These are phyloP conservation scores for Biston stratarius DNA, from an alignment of 2,888 invertebrate species.

Conservation along the genomic window DNA sequence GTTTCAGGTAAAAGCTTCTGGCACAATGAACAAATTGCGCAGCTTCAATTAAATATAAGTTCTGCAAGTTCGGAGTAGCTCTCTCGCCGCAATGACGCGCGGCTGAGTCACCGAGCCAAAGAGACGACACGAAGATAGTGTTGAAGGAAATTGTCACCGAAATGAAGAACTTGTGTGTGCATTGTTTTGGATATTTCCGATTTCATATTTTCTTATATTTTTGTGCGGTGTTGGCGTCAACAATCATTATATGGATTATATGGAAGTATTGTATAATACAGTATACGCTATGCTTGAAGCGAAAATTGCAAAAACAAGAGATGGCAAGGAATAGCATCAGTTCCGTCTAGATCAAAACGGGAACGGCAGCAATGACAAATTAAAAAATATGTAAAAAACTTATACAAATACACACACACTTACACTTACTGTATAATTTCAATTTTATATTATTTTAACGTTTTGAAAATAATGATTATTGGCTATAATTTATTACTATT, in stretches of 20 bases:
- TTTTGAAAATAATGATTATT: too few relatives aligned
- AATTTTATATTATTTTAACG: too few relatives aligned
- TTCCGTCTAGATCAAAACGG: background rate
- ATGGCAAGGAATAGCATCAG: background rate
- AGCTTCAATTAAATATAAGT: slow-evolving; percentile 13
- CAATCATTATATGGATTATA: background rate
- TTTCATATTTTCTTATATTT: slow-evolving; percentile 33
- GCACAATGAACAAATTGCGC: slow-evolving; percentile 21
- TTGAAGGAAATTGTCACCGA: slow-evolving; percentile 16
- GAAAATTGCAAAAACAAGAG: background rate
- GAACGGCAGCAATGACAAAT: background rate
- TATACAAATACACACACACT: too few relatives aligned
- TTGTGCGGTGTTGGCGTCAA: slow-evolving; percentile 6
- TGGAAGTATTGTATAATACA: slow-evolving; percentile 14
- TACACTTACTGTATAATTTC: too few relatives aligned
- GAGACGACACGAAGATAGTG: background rate
- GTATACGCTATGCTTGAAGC: slow-evolving; percentile 6
- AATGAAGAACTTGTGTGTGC: slow-evolving; percentile 37
- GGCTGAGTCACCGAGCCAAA: slow-evolving; percentile 13
- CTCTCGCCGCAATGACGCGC: slow-evolving; percentile 10
- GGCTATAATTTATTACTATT: too few relatives aligned
- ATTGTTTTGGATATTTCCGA: slow-evolving; percentile 20
- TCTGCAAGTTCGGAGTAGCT: slow-evolving; percentile 17
- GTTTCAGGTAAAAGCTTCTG: slow-evolving; percentile 29
- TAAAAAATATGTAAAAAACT: background rate